phyloP scores from a whole-genome alignment of 2,797 vertebrate genomes.

The Enteromius radiatus region DNA sequence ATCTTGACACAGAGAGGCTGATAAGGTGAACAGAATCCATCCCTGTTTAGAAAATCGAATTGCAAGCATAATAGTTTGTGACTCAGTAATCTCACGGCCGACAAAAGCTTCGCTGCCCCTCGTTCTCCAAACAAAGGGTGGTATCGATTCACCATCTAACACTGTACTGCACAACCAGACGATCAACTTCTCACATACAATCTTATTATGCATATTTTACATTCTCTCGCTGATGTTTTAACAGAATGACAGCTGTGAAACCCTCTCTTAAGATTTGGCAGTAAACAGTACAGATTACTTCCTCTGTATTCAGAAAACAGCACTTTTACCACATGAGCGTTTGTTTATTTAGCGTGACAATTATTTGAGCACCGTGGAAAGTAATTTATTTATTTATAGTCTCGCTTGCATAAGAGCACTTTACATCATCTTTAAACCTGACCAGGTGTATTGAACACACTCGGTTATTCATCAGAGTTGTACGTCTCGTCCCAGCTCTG shows the following conservation, averaged over 20 bases:
- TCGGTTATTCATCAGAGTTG: neutral
- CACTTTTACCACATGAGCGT: constrained; percentile 2
- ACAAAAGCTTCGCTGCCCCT: neutral
- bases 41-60: constrained; percentile 38
- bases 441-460: neutral
- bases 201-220: neutral
- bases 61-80: constrained; percentile 37
- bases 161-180: neutral
- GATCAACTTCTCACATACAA: neutral
- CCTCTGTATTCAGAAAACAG: neutral
- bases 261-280: neutral
- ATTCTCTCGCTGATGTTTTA: neutral
- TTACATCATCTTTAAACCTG: neutral
- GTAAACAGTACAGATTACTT: neutral
- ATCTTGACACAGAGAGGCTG: constrained; percentile 22
- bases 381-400: constrained; percentile 37
- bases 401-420: neutral
- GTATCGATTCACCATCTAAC: neutral
- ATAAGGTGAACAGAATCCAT: constrained; percentile 44
- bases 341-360: constrained; percentile 47
- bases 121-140: neutral
- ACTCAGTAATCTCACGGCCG: neutral
- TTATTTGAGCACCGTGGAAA: constrained; percentile 19
- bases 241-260: neutral
- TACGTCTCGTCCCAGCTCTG: neutral